Conservation (phyloP, 2,888 invertebrate genomes). For the Catocala fraxini region DNA sequence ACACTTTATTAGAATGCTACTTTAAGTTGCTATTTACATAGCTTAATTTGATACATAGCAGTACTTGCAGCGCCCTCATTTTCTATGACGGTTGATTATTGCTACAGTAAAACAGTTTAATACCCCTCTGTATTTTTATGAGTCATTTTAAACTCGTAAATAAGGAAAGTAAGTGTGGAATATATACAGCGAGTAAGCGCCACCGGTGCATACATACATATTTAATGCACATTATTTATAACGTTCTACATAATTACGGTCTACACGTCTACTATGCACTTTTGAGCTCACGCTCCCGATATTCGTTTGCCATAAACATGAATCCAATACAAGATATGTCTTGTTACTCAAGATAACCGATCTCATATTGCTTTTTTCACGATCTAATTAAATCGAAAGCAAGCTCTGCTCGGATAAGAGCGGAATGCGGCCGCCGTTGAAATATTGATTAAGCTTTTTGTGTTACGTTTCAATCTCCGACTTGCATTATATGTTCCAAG, state of each 20-base stretch:
- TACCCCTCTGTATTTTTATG: conserved; percentile 4
- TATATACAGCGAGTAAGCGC: conserved; percentile 20
- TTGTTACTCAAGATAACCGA: conserved; percentile 40
- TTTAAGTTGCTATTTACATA: too few relatives aligned
- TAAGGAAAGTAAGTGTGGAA: conserved; percentile 25
- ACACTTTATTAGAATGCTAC: neutral
- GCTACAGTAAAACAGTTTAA: conserved; percentile 6
- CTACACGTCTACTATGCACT: conserved; percentile 19
- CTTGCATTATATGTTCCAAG: conserved; percentile 52
- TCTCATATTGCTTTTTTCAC: conserved; percentile 65
- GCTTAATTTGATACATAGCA: too few relatives aligned
- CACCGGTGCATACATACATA: conserved; percentile 38
- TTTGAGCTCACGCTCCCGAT: conserved; percentile 18
- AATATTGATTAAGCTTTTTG: conserved; percentile 75
- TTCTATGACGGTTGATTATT: neutral
- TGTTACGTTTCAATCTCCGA: conserved; percentile 54
- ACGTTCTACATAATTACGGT: conserved; percentile 16
- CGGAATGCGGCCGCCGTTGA: conserved; percentile 75
- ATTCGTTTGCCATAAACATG: conserved; percentile 24
- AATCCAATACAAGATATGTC: conserved; percentile 39
- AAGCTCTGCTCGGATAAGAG: conserved; percentile 63
- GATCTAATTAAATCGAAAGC: conserved; percentile 77
- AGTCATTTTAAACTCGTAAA: conserved; percentile 27
- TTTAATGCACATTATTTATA: conserved; percentile 33
- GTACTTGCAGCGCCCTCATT: too few relatives aligned